Conservation (phyloP, 2,888 invertebrate species). For the Bimastos eiseni region DNA sequence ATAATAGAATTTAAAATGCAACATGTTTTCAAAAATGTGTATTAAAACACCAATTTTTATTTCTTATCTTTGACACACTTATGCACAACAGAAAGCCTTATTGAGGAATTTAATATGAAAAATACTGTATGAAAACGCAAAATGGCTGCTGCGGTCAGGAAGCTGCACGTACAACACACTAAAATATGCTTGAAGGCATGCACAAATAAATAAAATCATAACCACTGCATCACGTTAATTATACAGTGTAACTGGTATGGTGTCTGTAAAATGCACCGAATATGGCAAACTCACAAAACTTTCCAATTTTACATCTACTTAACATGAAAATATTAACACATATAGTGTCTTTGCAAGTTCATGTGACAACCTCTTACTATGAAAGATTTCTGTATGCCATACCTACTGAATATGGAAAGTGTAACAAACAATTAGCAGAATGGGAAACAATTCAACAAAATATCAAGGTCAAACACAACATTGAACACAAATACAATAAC, state of each 20-base stretch:
- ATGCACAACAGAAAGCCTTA: slow-evolving; percentile 19
- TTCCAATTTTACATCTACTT: no score
- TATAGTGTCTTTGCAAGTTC: background rate
- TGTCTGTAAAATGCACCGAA: no score
- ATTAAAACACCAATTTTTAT: background rate
- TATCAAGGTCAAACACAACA: background rate
- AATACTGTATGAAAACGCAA: background rate
- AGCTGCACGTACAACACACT: background rate
- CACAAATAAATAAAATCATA: background rate
- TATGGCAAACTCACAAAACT: no score
- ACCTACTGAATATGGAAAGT: background rate
- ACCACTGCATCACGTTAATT: background rate
- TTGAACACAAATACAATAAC: background rate
- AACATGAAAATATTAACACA: no score
- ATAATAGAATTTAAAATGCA: background rate
- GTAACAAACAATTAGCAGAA: background rate
- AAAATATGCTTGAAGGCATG: background rate
- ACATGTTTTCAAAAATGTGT: background rate
- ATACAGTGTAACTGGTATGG: background rate
- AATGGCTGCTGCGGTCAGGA: background rate
- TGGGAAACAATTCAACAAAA: background rate
- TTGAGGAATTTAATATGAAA: background rate
- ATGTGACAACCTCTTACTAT: background rate
- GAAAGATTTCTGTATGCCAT: background rate
- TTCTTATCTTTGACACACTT: slow-evolving; percentile 23